phyloP scores from a whole-genome alignment of 2,888 invertebrate species.

The Scaptomyza flava region DNA sequence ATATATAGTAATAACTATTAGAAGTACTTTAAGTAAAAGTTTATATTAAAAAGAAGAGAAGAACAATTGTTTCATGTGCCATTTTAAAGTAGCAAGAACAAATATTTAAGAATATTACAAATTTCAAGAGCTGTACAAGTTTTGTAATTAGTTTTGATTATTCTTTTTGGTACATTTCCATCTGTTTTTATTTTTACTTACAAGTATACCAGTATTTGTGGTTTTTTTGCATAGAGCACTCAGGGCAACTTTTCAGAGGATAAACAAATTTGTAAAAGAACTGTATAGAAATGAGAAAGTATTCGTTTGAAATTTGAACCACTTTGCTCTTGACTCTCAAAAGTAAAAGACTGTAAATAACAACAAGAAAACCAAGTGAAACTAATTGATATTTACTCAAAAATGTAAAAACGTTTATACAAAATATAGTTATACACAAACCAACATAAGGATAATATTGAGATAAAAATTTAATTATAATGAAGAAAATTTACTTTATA shows the following conservation, averaged over 20 bases:
- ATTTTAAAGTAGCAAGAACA: constrained; percentile 71
- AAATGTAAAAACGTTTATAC: constrained; percentile 59
- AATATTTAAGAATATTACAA: constrained; percentile 17
- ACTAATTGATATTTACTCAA: constrained; percentile 73
- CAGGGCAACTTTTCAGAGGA: constrained; percentile 74
- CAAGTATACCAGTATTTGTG: constrained; percentile 10
- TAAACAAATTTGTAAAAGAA: constrained; percentile 45
- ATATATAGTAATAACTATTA: constrained; percentile 45
- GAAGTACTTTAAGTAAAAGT: constrained; percentile 50
- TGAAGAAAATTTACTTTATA: constrained; percentile 56
- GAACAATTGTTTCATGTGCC: constrained; percentile 80
- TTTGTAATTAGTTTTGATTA: constrained; percentile 14
- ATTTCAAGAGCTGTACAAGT: constrained; percentile 33
- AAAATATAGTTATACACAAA: constrained; percentile 40
- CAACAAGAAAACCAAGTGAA: constrained; percentile 57
- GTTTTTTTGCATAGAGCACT: constrained; percentile 75
- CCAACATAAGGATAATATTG: constrained; percentile 8
- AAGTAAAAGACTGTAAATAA: constrained; percentile 79
- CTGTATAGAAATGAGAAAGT: constrained; percentile 39
- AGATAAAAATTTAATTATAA: constrained; percentile 24
- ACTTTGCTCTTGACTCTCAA: constrained; percentile 80
- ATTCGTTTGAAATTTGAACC: constrained; percentile 56
- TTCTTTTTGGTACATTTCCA: constrained; percentile 29
- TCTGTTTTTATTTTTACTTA: constrained; percentile 6
- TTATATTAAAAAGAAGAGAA: constrained; percentile 9